A percentile compares a stretch with the other conserved stretches of the same genome.
Conservation (phyloP, 2,797 vertebrate species). For the Diglossa cyanea region DNA sequence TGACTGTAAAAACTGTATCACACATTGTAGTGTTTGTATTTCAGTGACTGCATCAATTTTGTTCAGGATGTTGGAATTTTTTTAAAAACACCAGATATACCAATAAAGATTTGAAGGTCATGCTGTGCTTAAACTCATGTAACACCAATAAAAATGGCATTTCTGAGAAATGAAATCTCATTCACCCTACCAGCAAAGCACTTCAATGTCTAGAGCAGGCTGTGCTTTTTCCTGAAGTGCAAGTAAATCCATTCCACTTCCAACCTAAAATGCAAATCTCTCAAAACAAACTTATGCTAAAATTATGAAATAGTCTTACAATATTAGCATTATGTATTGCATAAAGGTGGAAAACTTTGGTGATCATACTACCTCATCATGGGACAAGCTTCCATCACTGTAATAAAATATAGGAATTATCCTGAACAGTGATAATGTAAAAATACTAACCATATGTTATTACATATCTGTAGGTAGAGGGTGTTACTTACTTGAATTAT, state of each 20-base stretch:
- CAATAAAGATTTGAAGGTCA: not conserved
- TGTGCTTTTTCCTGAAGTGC: not conserved
- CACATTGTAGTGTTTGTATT: not conserved
- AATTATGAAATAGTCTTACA: not conserved
- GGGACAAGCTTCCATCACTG: not conserved
- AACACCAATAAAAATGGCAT: not conserved
- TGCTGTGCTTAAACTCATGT: not conserved
- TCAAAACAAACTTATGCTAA: not conserved
- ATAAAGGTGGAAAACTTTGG: not conserved
- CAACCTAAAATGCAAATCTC: not conserved
- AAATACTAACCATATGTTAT: not conserved
- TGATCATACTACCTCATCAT: not conserved
- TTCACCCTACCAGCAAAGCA: not conserved
- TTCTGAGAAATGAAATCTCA: not conserved
- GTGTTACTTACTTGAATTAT: not conserved
- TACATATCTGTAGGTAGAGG: fast-evolving
- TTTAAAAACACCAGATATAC: not conserved
- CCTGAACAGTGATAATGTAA: not conserved
- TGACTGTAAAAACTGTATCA: not conserved
- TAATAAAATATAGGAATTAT: not conserved
- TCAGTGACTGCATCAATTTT: not conserved
- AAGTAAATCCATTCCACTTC: not conserved
- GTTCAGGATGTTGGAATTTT: not conserved
- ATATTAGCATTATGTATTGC: not conserved
- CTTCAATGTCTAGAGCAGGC: not conserved